Evolutionary conservation across 2,888 invertebrate species (phyloP), one percentile per base, ranked within the genome.

Genomic region (Leuctra nigra): DNA sequence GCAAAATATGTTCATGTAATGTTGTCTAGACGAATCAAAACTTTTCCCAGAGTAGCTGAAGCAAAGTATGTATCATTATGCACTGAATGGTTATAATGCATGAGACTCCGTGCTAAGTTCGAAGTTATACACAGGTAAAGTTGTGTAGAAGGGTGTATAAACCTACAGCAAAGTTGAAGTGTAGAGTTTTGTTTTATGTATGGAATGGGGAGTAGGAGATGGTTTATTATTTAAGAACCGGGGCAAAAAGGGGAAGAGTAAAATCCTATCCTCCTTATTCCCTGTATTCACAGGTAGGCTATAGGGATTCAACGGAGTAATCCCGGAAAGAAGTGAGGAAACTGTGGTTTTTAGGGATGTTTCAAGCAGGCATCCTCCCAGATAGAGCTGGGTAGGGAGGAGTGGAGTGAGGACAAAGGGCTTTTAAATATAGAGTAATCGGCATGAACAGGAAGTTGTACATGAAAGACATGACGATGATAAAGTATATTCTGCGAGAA

Each of bases 201-300:
- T 20, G 18, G 11, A 41, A 4, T 16, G 41, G 39, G 39, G 39
- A 18, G 23, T 16, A 50, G 50, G 50, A 35, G 35, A 20, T 50
- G 50, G 33, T 50, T 33, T 35, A 50, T 50, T 50, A 50, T 50
- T 50, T 35, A 50, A 50, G 50, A 29, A 50, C 50, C 50, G 50
- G 50, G 50, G 48, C 48, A 48, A 29, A 48, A 44, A 44, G 24
- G n/a, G 52, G 55, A 57, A 57, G 57, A 54, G 58, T 35, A 35
- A 57, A 60, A 60, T 60, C 59, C 59, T 60, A 55, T 57, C 57
- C 59, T 60, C 54, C 59, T 60, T 60, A 57, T 57, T 57, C 59
- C 59, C 38, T 29, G 56, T 44, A 52, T 52, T 44, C 55, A 39
- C 50, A 50, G 50, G 50, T 44, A 44, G 44, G 44, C 9, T 11